A percentile compares a stretch with the other conserved stretches of the same genome.
phyloP scores from a whole-genome alignment of 2,888 invertebrate genomes.

The Dicyrtomina minuta region DNA sequence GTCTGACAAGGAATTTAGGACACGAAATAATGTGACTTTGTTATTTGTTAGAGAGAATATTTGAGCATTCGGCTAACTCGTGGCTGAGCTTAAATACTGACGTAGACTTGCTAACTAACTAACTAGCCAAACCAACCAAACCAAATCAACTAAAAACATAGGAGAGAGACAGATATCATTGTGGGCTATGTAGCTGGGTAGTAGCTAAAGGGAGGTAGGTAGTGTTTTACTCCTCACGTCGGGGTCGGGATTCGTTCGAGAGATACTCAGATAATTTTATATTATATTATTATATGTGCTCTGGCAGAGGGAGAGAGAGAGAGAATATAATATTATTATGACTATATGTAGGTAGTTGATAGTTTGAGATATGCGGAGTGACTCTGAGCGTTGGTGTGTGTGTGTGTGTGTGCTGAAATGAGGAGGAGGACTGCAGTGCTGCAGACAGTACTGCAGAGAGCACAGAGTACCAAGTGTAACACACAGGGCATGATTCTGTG shows the following conservation, averaged over 20 bases:
- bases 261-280: too few species aligned
- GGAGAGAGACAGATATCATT: too few species aligned
- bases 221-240: constrained; percentile 1
- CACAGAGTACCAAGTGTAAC: too few species aligned
- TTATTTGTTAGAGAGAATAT: constrained; percentile 7
- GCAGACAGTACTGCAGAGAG: too few species aligned
- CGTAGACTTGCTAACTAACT: constrained; percentile 9
- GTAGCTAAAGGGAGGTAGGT: constrained; percentile 13
- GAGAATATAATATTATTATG: background rate
- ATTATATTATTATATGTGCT: too few species aligned
- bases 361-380: constrained; percentile 15
- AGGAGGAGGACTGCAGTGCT: too few species aligned
- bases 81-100: constrained; percentile 10
- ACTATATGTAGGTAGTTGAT: constrained; percentile 12
- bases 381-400: too few species aligned
- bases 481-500: background rate
- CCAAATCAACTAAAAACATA: background rate
- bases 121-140: too few species aligned
- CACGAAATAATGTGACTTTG: constrained; percentile 16
- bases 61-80: constrained; percentile 12
- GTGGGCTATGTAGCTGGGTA: background rate
- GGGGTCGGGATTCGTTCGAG: too few species aligned
- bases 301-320: too few species aligned
- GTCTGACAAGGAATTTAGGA: constrained; percentile 21
- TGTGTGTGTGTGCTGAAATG: too few species aligned